Evolutionary conservation across 1,140 invertebrate species (phyloP), one percentile per base, ranked within the genome.

Genomic region (Halesus radiatus): DNA sequence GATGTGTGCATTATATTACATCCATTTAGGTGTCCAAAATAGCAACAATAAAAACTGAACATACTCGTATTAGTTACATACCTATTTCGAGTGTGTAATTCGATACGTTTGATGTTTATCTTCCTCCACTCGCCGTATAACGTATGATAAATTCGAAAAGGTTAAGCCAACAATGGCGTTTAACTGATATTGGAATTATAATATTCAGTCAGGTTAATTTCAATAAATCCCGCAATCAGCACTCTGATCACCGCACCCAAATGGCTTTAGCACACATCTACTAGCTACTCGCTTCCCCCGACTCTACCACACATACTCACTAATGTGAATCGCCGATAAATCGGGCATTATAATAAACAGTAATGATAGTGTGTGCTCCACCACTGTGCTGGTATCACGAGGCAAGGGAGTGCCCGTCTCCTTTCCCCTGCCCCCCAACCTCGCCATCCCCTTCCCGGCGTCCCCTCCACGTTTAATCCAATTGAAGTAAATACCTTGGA

Each of bases 321-420:
- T 64, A 78, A 79, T 62, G 53, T 60, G 45, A 50, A 79, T 73
- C 26, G 73, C 70, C 80, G 77, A 81, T 81, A 79, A 81, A 79
- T 81, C 80, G 72, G 62, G 29, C 76, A 75, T 76, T 81, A 81
- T 79, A 79, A 74, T 74, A 76, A 78, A 78, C 76, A 74, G 62
- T 79, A 62, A 79, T 73, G 68, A 74, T 73, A 79, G 29, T 74
- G 53, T 52, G 16, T 52, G 62, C 32, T 66, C n/a, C 76, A 20
- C 62, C 20, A 78, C 64, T 50, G 37, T 45, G 37, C 37, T 13
- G 32, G 53, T 56, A 18, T 60, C 32, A 37, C 54, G 16, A 23
- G 26, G 26, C 23, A 8, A 62, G 56, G 32, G 60, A 7, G 70
- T 23, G 52, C 70, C 50, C n/a, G 52, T 23, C 50, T 23, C 70